phyloP scores from a whole-genome alignment of 2,888 invertebrate species.

The Adela reaumurella region DNA sequence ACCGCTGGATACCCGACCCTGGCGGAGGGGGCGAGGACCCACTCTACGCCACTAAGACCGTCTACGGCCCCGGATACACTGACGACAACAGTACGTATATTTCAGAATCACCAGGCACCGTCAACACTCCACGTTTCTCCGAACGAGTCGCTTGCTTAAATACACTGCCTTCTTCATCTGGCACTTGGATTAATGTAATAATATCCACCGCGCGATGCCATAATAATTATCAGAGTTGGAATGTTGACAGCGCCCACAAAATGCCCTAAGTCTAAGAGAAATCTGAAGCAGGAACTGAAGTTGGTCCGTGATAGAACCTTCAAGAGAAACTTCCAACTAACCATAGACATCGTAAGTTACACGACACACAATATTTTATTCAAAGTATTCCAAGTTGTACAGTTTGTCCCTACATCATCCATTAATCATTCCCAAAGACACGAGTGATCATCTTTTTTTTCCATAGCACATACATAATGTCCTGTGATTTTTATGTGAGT shows the following conservation, averaged over 20 bases:
- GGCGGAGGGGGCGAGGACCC: slow-evolving; percentile 49
- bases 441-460: neutral
- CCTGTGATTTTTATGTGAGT: neutral
- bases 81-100: slow-evolving; percentile 53
- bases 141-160: too few species aligned
- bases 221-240: neutral
- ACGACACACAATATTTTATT: slow-evolving; percentile 12
- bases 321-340: slow-evolving; percentile 22
- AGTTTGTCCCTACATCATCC: neutral
- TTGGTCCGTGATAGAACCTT: neutral
- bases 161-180: too few species aligned
- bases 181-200: too few species aligned
- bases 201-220: too few species aligned
- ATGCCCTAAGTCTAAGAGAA: neutral
- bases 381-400: neutral
- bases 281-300: neutral
- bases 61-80: slow-evolving; percentile 51
- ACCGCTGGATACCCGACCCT: slow-evolving; percentile 49
- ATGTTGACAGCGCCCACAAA: neutral
- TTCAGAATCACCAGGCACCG: slow-evolving; percentile 12
- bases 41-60: slow-evolving; percentile 54
- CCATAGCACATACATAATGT: neutral
- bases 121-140: neutral
- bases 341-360: slow-evolving; percentile 54
- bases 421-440: neutral